Evolutionary conservation across 2,797 vertebrate genomes (phyloP).

Genomic region (Perodicticus potto): DNA sequence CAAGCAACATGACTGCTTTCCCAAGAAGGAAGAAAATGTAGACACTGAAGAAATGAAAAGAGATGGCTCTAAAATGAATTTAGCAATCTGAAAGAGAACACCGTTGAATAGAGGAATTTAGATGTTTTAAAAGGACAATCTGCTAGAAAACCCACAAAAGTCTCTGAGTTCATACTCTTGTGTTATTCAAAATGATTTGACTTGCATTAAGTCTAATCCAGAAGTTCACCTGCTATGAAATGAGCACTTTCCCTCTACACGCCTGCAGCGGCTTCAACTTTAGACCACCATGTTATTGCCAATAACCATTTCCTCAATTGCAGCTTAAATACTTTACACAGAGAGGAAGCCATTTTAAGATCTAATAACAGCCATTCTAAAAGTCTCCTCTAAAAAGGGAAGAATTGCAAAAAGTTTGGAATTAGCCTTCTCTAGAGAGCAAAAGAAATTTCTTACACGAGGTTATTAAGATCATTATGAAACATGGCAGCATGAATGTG

Average conservation of each 20-base stretch:
- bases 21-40: not conserved
- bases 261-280: not conserved
- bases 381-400: slow-evolving; percentile 42
- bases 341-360: slow-evolving; percentile 62
- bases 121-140: slow-evolving; percentile 17
- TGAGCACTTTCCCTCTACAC: slow-evolving; percentile 45
- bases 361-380: slow-evolving; percentile 61
- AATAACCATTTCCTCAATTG: slow-evolving; percentile 70
- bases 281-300: slow-evolving; percentile 36
- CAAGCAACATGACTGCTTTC: not conserved
- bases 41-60: not conserved
- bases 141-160: slow-evolving; percentile 31
- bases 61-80: not conserved
- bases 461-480: not conserved
- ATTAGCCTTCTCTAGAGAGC: slow-evolving; percentile 22
- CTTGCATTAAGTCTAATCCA: not conserved
- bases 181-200: slow-evolving; percentile 54
- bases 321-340: slow-evolving; percentile 61
- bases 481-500: not conserved
- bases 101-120: not conserved
- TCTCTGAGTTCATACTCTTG: not conserved
- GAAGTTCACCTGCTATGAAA: slow-evolving; percentile 63
- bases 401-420: slow-evolving; percentile 52
- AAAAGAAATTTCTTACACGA: slow-evolving; percentile 19
- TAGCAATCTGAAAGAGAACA: slow-evolving; percentile 14